Evolutionary conservation across 2,113 vertebrate species (phyloP).

Genomic region (Podarcis raffonei): DNA sequence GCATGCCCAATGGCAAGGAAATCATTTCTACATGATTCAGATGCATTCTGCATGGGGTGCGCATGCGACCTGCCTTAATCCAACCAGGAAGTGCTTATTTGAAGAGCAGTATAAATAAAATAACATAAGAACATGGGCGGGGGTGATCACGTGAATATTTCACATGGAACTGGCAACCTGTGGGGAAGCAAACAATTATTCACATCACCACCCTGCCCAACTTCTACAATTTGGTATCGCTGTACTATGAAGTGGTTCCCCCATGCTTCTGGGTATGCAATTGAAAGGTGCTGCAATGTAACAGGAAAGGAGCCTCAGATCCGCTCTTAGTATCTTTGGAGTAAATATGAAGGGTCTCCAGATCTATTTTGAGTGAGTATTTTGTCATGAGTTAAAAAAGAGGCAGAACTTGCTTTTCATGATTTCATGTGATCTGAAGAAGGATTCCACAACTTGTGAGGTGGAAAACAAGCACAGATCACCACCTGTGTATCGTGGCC

Average conservation of each 20-base stretch:
- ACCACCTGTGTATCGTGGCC: neutral
- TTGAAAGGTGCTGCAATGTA: neutral
- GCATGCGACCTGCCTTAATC: neutral
- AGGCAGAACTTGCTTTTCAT: slow-evolving; percentile 57
- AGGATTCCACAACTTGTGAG: neutral
- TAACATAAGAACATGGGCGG: neutral
- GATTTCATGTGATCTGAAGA: slow-evolving; percentile 51
- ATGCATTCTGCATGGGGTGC: neutral
- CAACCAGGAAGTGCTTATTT: neutral
- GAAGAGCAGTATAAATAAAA: neutral
- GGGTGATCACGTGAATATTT: neutral
- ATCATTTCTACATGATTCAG: neutral
- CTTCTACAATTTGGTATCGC: neutral
- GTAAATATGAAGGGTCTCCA: slow-evolving; percentile 19
- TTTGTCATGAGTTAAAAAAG: slow-evolving; percentile 40
- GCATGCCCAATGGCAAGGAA: neutral
- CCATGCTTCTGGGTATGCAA: neutral
- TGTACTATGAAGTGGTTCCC: neutral
- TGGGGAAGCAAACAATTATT: neutral
- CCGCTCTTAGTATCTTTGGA: neutral
- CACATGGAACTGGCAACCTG: neutral
- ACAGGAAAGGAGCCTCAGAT: neutral
- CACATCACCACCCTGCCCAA: neutral
- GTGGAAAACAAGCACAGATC: neutral
- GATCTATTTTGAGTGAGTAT: neutral